Conservation (phyloP, 2,797 vertebrate genomes). For the Acanthurus leucopareius region DNA sequence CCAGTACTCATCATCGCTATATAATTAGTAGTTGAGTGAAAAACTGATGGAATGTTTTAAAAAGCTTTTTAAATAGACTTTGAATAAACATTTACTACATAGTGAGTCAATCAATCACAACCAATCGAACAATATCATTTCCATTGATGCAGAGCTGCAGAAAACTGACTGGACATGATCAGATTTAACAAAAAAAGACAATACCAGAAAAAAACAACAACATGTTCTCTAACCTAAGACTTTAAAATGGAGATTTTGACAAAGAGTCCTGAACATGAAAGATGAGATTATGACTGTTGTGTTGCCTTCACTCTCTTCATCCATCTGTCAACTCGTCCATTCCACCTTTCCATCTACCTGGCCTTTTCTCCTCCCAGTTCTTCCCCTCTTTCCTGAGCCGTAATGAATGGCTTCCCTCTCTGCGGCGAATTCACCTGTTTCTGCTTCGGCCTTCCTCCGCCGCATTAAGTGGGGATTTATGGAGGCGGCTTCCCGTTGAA, state of each 20-base stretch:
- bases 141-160: neutral
- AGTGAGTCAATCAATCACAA: conserved; percentile 2
- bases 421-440: conserved; percentile 81
- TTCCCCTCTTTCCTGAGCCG: conserved; percentile 56
- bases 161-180: no score
- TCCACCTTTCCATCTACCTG: conserved; percentile 61
- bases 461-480: conserved; percentile 85
- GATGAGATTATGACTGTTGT: neutral
- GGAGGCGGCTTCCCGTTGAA: conserved; percentile 82
- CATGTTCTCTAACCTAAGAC: neutral
- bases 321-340: conserved; percentile 38
- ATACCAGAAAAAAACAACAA: neutral
- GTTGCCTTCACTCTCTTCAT: conserved; percentile 1
- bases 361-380: conserved; percentile 50
- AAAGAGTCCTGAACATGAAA: neutral
- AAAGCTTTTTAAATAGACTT: neutral
- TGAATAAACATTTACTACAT: no score
- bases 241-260: neutral
- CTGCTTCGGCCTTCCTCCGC: conserved; percentile 77
- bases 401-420: conserved; percentile 78
- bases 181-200: neutral
- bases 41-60: conserved; percentile 12
- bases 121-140: neutral
- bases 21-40: conserved; percentile 2
- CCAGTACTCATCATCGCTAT: neutral